These are phyloP conservation scores for Oligia fasciuncula DNA, from an alignment of 2,888 invertebrate genomes.

Conservation along the genomic window DNA sequence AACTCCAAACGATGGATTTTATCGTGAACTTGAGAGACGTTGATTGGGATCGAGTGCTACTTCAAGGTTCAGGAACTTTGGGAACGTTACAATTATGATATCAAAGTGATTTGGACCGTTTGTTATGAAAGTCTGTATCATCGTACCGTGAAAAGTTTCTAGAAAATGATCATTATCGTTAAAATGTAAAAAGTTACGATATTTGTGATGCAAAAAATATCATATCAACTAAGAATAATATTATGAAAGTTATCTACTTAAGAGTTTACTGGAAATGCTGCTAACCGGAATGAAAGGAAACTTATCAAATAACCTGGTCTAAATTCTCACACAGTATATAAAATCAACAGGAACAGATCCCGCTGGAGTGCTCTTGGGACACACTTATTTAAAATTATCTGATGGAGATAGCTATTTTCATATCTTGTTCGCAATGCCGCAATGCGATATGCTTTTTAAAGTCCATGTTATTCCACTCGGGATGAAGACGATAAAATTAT, in stretches of 20 bases:
- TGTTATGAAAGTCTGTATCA: slow-evolving; percentile 35
- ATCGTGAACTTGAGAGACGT: slow-evolving; percentile 59
- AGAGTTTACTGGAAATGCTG: neutral
- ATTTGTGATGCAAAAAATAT: slow-evolving; percentile 1
- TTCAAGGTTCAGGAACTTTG: slow-evolving; percentile 58
- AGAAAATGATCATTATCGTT: slow-evolving; percentile 20
- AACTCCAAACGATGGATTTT: slow-evolving; percentile 62
- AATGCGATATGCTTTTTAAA: slow-evolving; percentile 14
- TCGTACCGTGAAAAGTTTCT: slow-evolving; percentile 30
- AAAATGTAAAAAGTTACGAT: slow-evolving; percentile 17
- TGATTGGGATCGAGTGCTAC: slow-evolving; percentile 67
- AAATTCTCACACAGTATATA: neutral
- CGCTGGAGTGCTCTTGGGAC: neutral
- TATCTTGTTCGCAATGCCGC: neutral
- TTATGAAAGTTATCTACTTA: slow-evolving; percentile 26
- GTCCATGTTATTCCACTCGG: slow-evolving; percentile 8
- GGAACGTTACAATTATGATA: slow-evolving; percentile 60
- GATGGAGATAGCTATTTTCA: slow-evolving; percentile 6
- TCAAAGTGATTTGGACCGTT: slow-evolving; percentile 58
- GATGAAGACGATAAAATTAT: slow-evolving; percentile 14
- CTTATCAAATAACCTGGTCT: slow-evolving; percentile 1
- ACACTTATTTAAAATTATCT: slow-evolving; percentile 20
- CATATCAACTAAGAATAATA: neutral
- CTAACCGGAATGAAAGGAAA: neutral
- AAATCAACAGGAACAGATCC: slow-evolving; percentile 3